A percentile compares a stretch with the other conserved stretches of the same genome.
phyloP scores from a whole-genome alignment of 2,113 vertebrate species.

The Capra hircus region DNA sequence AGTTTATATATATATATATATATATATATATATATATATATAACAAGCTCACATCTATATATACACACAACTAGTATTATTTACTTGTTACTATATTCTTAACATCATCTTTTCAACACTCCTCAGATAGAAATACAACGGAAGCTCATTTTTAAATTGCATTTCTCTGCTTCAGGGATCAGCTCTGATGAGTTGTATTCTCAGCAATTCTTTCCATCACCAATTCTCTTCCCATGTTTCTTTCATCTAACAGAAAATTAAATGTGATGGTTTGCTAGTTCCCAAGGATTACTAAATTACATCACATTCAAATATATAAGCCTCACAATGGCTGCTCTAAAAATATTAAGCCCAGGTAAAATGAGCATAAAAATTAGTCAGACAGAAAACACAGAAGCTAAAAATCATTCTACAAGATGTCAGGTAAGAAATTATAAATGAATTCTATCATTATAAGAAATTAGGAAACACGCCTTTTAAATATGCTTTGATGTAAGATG shows the following conservation, averaged over 20 bases:
- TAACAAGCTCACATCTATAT: not conserved
- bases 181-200: slow-evolving; percentile 46
- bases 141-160: slow-evolving; percentile 27
- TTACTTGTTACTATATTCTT: not conserved
- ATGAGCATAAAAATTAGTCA: slow-evolving; percentile 40
- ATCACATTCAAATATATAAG: not conserved
- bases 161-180: slow-evolving; percentile 48
- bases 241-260: slow-evolving; percentile 54
- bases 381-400: slow-evolving; percentile 49
- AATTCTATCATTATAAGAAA: slow-evolving; percentile 57
- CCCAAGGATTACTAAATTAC: slow-evolving; percentile 47
- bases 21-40: too few relatives aligned
- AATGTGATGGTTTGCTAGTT: slow-evolving; percentile 47
- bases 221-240: slow-evolving; percentile 39
- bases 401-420: slow-evolving; percentile 54
- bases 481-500: slow-evolving; percentile 63
- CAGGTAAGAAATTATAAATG: slow-evolving; percentile 70
- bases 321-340: not conserved
- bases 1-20: not conserved
- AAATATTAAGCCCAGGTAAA: slow-evolving; percentile 32
- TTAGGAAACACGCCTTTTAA: slow-evolving; percentile 60
- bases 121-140: not conserved
- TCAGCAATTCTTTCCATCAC: slow-evolving; percentile 42
- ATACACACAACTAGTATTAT: not conserved
- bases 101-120: not conserved